Evolutionary conservation across 2,113 vertebrate genomes (phyloP).

Genomic region (Raja brachyura): DNA sequence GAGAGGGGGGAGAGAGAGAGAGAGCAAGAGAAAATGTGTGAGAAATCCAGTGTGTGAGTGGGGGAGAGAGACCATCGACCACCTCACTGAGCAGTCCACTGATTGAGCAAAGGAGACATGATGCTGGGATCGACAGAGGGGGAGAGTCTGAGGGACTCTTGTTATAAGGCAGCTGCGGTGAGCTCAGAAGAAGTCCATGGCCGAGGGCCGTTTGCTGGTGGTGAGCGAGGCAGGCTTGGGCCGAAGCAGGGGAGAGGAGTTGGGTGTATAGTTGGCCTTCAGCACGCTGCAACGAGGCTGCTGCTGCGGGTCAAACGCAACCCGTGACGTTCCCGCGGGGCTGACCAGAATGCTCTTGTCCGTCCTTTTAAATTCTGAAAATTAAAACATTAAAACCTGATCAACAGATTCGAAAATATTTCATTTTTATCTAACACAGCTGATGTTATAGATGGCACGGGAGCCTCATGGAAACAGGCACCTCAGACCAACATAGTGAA

Average conservation of each 20-base stretch:
- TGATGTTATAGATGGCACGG: too few relatives aligned
- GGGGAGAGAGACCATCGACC: neutral
- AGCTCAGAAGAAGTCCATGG: slow-evolving; percentile 56
- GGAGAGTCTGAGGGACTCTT: neutral
- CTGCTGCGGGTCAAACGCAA: slow-evolving; percentile 85
- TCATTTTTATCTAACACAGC: neutral
- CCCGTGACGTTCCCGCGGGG: slow-evolving; percentile 70
- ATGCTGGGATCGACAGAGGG: neutral
- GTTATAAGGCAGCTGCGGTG: too few relatives aligned
- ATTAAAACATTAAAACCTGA: neutral
- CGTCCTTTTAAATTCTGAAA: slow-evolving; percentile 80
- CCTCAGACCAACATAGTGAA: too few relatives aligned
- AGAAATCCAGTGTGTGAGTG: neutral
- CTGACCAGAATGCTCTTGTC: slow-evolving; percentile 83
- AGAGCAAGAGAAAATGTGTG: too few relatives aligned
- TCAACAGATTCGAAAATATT: slow-evolving; percentile 29
- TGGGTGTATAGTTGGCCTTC: slow-evolving; percentile 59
- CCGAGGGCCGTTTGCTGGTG: slow-evolving; percentile 50
- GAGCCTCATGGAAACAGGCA: too few relatives aligned
- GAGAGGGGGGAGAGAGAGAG: too few relatives aligned
- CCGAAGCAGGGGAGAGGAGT: slow-evolving; percentile 38
- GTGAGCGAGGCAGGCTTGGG: slow-evolving; percentile 41
- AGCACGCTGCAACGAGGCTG: slow-evolving; percentile 76
- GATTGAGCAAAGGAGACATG: neutral
- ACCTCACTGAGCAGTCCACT: too few relatives aligned